Evolutionary conservation across 2,797 vertebrate species (phyloP).

Genomic region (Coluber constrictor): DNA sequence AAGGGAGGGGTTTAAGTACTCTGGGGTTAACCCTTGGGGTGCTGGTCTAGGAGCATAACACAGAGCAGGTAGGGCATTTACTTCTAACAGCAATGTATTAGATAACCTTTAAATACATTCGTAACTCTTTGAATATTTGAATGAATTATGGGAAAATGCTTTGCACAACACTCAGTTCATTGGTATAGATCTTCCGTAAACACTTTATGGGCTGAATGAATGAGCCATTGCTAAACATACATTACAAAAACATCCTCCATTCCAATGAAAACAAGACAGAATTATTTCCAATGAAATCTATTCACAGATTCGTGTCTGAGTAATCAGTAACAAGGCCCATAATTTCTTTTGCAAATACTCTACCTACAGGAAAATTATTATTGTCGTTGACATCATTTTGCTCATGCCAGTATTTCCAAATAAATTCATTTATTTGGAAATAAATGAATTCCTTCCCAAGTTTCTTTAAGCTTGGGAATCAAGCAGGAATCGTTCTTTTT

Average conservation of each 20-base stretch:
- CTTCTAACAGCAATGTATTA: neutral
- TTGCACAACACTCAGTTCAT: neutral
- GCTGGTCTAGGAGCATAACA: no score
- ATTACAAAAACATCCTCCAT: neutral
- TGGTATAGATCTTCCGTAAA: no score
- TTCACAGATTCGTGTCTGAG: neutral
- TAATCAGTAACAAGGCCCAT: neutral
- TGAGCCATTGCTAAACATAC: no score
- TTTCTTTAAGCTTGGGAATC: neutral
- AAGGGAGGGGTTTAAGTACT: no score
- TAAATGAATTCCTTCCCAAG: no score
- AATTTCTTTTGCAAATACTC: neutral
- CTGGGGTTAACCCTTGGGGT: no score
- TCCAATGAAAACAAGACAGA: neutral
- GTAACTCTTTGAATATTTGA: neutral
- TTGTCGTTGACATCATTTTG: constrained; percentile 1
- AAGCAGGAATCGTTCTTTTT: neutral
- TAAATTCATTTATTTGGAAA: no score
- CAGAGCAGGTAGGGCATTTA: no score
- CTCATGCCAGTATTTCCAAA: neutral
- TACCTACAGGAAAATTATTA: neutral
- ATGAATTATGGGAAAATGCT: neutral
- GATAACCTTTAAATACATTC: neutral
- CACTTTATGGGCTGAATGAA: neutral
- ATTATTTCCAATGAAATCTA: neutral